phyloP scores from a whole-genome alignment of 2,113 vertebrate species.

The zebrafish (Danio rerio) region DNA sequence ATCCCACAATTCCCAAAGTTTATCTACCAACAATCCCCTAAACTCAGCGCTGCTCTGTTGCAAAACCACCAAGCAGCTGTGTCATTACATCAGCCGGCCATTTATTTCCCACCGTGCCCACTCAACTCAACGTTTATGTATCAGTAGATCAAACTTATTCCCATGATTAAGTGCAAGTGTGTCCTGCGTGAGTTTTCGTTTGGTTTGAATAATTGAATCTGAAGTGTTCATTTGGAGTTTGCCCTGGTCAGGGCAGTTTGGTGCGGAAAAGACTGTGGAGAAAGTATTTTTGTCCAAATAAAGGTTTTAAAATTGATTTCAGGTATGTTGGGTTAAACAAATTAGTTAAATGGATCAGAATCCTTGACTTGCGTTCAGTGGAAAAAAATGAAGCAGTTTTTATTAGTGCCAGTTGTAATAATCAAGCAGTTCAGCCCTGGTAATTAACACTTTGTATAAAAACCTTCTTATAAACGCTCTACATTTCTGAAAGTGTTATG shows the following conservation, averaged over 20 bases:
- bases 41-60: slow-evolving; percentile 13
- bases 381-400: no score
- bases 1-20: slow-evolving; percentile 48
- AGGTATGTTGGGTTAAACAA: background rate
- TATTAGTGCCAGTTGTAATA: no score
- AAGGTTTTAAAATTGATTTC: background rate
- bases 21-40: slow-evolving; percentile 46
- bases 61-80: slow-evolving; percentile 36
- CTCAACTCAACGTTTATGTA: slow-evolving; percentile 11
- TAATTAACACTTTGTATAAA: no score
- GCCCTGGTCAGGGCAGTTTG: background rate
- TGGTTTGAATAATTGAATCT: slow-evolving; percentile 9
- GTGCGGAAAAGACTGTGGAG: background rate
- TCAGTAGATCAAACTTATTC: slow-evolving; percentile 44
- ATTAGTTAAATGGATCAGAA: background rate
- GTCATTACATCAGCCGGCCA: slow-evolving; percentile 32
- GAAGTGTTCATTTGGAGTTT: background rate
- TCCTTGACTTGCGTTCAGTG: no score
- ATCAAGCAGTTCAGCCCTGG: no score
- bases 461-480: no score
- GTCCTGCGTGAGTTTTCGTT: background rate
- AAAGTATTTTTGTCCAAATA: background rate
- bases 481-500: no score
- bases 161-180: slow-evolving; percentile 37
- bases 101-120: slow-evolving; percentile 40